Evolutionary conservation across 2,113 vertebrate species (phyloP).

Genomic region (Prinia subflava): DNA sequence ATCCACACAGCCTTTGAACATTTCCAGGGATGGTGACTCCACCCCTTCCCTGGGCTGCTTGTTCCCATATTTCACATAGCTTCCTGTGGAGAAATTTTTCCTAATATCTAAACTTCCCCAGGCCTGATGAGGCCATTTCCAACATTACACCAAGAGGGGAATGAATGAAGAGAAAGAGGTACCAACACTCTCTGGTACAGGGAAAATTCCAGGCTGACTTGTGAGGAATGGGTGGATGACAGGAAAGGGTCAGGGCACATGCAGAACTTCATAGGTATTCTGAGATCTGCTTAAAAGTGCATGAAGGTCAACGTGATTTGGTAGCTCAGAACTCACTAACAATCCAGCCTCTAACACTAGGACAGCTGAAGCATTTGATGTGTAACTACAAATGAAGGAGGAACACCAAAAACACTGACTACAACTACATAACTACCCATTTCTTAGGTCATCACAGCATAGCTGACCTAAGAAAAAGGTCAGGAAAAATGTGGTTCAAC

Average conservation of each 20-base stretch:
- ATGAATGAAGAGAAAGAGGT: background rate
- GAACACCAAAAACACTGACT: background rate
- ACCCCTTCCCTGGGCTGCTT: background rate
- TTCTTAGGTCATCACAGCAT: background rate
- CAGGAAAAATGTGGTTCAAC: background rate
- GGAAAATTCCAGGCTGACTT: background rate
- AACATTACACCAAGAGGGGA: background rate
- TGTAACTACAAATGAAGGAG: background rate
- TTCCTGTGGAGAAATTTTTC: background rate
- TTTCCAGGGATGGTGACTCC: background rate
- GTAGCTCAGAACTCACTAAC: background rate
- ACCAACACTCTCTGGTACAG: background rate
- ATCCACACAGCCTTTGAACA: background rate
- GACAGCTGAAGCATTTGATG: background rate
- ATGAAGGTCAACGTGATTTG: fast-evolving
- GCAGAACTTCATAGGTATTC: background rate
- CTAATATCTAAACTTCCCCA: background rate
- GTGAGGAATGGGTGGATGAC: background rate
- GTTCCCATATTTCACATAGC: background rate
- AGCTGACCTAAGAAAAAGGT: background rate
- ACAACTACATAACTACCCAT: background rate
- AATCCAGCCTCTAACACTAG: background rate
- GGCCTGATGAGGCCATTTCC: background rate
- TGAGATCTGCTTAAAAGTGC: background rate
- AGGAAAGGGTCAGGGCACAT: background rate